These are phyloP conservation scores for Amblyopsis rosae DNA, from an alignment of 2,113 vertebrate species.

Conservation along the genomic window DNA sequence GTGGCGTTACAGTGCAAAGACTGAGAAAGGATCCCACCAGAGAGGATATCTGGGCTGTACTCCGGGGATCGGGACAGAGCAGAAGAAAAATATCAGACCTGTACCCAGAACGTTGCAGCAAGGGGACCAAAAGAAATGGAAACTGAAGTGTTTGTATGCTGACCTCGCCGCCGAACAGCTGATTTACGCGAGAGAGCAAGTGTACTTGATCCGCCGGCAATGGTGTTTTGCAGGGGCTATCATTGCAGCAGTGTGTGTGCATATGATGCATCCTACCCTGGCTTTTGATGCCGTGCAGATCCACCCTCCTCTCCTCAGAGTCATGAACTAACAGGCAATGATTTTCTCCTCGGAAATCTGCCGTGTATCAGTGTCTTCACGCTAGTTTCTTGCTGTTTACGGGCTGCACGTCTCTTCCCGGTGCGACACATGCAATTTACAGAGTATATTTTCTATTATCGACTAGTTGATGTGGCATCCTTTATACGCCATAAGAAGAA, in stretches of 20 bases:
- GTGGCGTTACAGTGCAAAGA: constrained; percentile 60
- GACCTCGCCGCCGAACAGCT: constrained; percentile 69
- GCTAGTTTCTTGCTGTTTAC: constrained; percentile 83
- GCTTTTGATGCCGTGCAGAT: constrained; percentile 92
- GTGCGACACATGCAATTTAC: constrained; percentile 81
- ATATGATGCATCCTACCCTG: constrained; percentile 92
- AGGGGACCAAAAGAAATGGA: constrained; percentile 64
- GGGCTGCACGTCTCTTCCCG: constrained; percentile 70
- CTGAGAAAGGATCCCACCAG: constrained; percentile 35
- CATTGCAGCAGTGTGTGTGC: constrained; percentile 90
- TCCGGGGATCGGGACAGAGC: constrained; percentile 53
- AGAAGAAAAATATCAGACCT: constrained; percentile 45
- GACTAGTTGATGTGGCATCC: constrained; percentile 80
- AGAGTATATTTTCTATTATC: constrained; percentile 76
- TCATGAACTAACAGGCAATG: constrained; percentile 90
- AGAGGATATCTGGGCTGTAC: constrained; percentile 38
- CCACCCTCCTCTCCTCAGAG: constrained; percentile 88
- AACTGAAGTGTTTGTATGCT: constrained; percentile 72
- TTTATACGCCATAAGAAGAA: constrained; percentile 85
- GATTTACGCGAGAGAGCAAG: constrained; percentile 66
- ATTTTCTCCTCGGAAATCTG: constrained; percentile 85
- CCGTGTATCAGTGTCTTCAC: constrained; percentile 82
- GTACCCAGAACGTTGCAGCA: constrained; percentile 74
- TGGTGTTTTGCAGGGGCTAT: constrained; percentile 76
- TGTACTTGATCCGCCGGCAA: constrained; percentile 79